These are phyloP conservation scores for Hydraecia micacea DNA, from an alignment of 2,888 invertebrate genomes.

Conservation along the genomic window DNA sequence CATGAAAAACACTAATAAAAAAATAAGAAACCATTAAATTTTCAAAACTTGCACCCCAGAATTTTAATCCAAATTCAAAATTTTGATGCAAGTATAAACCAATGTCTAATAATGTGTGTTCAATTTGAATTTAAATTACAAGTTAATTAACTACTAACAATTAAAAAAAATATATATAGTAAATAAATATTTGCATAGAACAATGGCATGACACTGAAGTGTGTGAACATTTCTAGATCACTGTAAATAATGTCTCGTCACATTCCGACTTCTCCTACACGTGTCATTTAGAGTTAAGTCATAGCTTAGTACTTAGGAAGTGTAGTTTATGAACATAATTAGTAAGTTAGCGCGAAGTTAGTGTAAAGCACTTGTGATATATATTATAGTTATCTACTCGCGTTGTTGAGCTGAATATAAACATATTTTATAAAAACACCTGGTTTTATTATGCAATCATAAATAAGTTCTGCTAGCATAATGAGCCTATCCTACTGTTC, in stretches of 20 bases:
- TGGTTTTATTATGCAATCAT: constrained; percentile 39
- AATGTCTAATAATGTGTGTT: constrained; percentile 37
- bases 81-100: constrained; percentile 9
- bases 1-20: background rate
- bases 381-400: constrained; percentile 58
- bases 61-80: background rate
- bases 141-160: background rate
- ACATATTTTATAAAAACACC: constrained; percentile 51
- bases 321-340: constrained; percentile 51
- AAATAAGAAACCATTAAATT: background rate
- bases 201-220: constrained; percentile 15
- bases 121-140: constrained; percentile 27
- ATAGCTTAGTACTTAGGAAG: constrained; percentile 40
- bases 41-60: background rate
- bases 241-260: constrained; percentile 8
- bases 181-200: constrained; percentile 5
- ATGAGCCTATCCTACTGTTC: background rate
- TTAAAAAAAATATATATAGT: background rate
- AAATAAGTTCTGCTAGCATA: background rate
- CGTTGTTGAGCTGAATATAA: constrained; percentile 53
- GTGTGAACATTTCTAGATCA: constrained; percentile 11
- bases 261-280: constrained; percentile 9
- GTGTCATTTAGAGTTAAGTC: constrained; percentile 46
- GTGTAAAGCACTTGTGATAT: constrained; percentile 64
- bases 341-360: constrained; percentile 45